Conservation (phyloP, 2,888 invertebrate genomes). For the Ptilodon capucinus region DNA sequence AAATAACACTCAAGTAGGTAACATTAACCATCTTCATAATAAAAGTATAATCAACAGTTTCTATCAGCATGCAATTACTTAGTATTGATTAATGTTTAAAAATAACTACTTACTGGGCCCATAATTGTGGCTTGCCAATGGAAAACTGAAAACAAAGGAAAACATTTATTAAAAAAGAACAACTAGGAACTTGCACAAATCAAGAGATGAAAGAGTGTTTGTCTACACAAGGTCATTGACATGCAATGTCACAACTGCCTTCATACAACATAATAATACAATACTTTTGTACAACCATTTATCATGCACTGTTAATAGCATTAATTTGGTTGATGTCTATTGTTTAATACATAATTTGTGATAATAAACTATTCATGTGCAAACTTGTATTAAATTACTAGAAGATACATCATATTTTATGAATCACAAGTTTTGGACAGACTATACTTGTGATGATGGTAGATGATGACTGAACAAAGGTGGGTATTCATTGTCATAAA, state of each 20-base stretch:
- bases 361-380: no score
- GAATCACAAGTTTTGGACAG: no score
- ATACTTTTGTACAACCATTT: not conserved
- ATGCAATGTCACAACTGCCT: slow-evolving; percentile 18
- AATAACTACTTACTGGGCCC: slow-evolving; percentile 95
- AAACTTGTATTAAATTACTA: no score
- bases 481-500: no score
- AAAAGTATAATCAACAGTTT: not conserved
- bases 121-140: slow-evolving; percentile 99
- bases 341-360: no score
- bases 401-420: no score
- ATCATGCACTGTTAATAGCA: not conserved
- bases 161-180: slow-evolving; percentile 22
- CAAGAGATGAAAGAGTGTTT: slow-evolving; percentile 14
- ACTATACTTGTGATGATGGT: no score
- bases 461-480: no score
- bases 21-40: not conserved
- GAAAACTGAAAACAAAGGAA: slow-evolving; percentile 92
- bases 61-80: not conserved
- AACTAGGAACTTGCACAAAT: slow-evolving; percentile 2
- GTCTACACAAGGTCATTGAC: slow-evolving; percentile 44
- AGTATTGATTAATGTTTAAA: slow-evolving; percentile 5
- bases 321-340: not conserved
- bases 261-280: slow-evolving; percentile 12
- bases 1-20: not conserved